Base-by-base conservation (phyloP, 2,113 vertebrate species). In the Orthonyx spaldingii region DNA sequence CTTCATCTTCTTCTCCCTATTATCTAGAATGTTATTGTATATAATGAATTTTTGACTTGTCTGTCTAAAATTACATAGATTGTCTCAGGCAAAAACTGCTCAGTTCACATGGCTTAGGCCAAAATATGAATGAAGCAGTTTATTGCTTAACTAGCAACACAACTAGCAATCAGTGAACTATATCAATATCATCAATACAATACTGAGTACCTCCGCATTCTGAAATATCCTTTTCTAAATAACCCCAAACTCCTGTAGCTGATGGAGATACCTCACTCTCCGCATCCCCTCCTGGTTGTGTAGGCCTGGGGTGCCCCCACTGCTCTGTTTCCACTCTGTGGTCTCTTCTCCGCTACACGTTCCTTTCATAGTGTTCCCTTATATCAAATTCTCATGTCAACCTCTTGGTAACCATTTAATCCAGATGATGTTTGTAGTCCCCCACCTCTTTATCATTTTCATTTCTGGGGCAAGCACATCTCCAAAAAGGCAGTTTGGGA, bases 251-350 rank as follows among this genome's bases (percentile, higher is more conserved):
- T 6, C 13, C 26, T 23, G 17, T 16, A 13, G n/a, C 23, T 12
- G 32, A 8, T 11, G 19, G 22, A 16, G 2, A 5, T 10, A 24
- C 13, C 21, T 3, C 0, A 0, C 7, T 39, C n/a, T 5, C 26
- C 17, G 27, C 11, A n/a, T 41, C 30, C 30, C 9, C 21, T 47
- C n/a, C 42, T 47, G 13, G 30, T 4, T 71, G 26, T 41, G 11
- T 32, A 27, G 30, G 6, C 9, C 24, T n/a, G 16, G 24, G 24
- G 5, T 35, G 3, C 22, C 32, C 24, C 10, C 17, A 56, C 26
- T 35, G n/a, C 49, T 24, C 30, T 30, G 6, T 35, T 63, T 56
- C 46, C 7, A 5, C 5, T 42, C 17, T 71, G 30, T 35, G 26
- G 4, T 42, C 17, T 63, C 56, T 55, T 63, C 16, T 56, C 24